Evolutionary conservation across 2,113 vertebrate genomes (phyloP), one percentile per base, ranked within the genome.

Genomic region (Zeus faber): DNA sequence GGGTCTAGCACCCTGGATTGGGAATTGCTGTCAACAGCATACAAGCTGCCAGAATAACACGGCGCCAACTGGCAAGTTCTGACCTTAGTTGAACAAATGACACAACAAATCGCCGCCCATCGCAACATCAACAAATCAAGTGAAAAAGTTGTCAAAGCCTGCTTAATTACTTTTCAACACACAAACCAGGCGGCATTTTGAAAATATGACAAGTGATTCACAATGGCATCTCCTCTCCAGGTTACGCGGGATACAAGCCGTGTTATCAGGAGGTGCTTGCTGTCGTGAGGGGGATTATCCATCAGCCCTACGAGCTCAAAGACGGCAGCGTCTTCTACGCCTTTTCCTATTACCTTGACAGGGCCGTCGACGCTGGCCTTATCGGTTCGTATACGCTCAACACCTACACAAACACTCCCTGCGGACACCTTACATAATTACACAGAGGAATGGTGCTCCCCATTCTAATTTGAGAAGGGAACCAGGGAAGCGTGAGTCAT

Each of bases 341-440:
- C 3, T 98, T 99, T 81, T 98, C 97, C 37, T 99, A 98, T 77
- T 99, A 97, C 64, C 98, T 93, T 39, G 97, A 99, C 65, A 87
- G 94, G 58, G 97, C 96, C 9, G 93, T 82, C 64, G 96, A 98
- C 22, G 92, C 91, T 3, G 85, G 90, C 62, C 79, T 99, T 63
- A 97, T 99, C 11, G 92, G 97, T 98, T 65, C 11, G 33, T 33
- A 9, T 13, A 9, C 29, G 7, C 29, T 8, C 31, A 33, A 7
- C 49, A 20, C 59, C 6, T 26, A 37, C 61, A 10, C 47, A 21
- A 49, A 6, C 52, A 22, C 35, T 25, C 22, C 20, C 31, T 6
- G 26, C 0, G 49, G 65, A 62, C 68, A 56, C 51, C 61, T 63
- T 49, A 49, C 49, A 54, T 75, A 77, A 79, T 77, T 79, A 73